Percentiles rank a stretch among this genome's conserved stretches.
Conservation (phyloP, 2,888 invertebrate species). For the Cosmopolites sordidus region DNA sequence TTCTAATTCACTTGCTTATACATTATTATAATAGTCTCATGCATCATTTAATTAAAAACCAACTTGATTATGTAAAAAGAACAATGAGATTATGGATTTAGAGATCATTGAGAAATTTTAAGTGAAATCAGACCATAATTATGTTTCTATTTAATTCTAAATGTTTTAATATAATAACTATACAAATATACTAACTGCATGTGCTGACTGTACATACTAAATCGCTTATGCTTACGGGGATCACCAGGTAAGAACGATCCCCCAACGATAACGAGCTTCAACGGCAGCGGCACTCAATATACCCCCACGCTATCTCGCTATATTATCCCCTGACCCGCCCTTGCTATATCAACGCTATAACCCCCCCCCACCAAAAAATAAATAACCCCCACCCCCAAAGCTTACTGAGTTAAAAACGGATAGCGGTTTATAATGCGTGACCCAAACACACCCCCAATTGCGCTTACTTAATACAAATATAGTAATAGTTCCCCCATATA, state of each 20-base stretch:
- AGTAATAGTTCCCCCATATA: constrained; percentile 16
- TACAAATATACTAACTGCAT: neutral
- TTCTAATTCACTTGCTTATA: no score
- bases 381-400: constrained; percentile 20
- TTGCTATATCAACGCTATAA: constrained; percentile 20
- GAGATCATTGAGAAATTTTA: no score
- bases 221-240: constrained; percentile 34
- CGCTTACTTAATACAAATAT: constrained; percentile 5
- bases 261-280: constrained; percentile 46
- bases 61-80: no score
- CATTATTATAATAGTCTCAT: no score
- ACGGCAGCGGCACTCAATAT: constrained; percentile 34
- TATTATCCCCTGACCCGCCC: neutral
- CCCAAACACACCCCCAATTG: constrained; percentile 4
- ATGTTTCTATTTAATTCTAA: no score
- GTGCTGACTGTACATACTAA: constrained; percentile 37
- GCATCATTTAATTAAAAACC: no score
- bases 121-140: no score
- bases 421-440: constrained; percentile 5
- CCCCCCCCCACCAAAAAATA: constrained; percentile 27
- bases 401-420: neutral
- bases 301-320: constrained; percentile 13
- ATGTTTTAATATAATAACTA: neutral
- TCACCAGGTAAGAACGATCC: constrained; percentile 45
- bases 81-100: no score